phyloP scores from a whole-genome alignment of 2,113 vertebrate genomes.

The Crypturellus undulatus region DNA sequence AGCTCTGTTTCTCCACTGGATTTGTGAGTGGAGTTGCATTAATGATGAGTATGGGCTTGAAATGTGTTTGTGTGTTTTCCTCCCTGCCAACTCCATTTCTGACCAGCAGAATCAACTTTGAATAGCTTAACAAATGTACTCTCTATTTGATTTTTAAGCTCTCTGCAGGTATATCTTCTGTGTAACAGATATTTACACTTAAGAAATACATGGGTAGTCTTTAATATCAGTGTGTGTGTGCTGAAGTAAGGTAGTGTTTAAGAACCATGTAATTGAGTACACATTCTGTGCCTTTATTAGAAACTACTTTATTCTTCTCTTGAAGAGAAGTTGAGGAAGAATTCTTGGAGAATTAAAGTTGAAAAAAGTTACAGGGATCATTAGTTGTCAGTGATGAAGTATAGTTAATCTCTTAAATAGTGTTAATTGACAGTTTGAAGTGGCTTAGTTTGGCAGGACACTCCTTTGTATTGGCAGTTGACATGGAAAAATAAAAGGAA shows the following conservation, averaged over 20 bases:
- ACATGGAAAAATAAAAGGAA: not conserved
- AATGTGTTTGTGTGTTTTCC: not conserved
- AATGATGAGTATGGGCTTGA: not conserved
- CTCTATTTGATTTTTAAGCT: not conserved
- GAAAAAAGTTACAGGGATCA: not conserved
- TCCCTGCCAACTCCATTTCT: not conserved
- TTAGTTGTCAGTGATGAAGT: not conserved
- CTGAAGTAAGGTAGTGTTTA: not conserved
- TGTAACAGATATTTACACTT: not conserved
- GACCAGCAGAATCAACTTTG: not conserved
- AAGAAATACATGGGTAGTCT: not conserved
- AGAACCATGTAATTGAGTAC: not conserved
- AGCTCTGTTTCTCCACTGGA: not conserved
- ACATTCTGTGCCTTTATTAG: not conserved
- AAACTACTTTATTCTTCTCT: not conserved
- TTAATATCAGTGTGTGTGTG: not conserved
- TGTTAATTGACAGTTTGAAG: not conserved
- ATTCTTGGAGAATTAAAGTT: not conserved
- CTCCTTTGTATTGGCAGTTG: not conserved
- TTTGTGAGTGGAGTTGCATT: not conserved
- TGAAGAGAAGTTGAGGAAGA: too few relatives aligned
- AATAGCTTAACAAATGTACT: not conserved
- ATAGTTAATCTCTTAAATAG: not conserved
- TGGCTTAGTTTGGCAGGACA: not conserved
- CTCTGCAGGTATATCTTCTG: not conserved